Evolutionary conservation across 1,140 invertebrate species (phyloP).

Genomic region (Conopomorpha cramerella): DNA sequence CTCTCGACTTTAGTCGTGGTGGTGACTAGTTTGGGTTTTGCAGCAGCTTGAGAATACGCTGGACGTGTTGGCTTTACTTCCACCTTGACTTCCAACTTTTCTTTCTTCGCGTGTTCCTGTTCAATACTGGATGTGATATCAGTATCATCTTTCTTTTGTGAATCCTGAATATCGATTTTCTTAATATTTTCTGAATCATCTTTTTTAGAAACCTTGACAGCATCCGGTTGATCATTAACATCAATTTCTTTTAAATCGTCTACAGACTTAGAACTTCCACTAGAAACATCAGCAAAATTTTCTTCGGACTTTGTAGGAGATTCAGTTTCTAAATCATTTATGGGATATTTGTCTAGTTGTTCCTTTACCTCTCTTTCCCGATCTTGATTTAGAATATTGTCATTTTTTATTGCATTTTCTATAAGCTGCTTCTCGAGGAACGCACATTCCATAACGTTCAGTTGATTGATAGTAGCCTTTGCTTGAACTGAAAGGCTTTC

Average conservation of each 20-base stretch:
- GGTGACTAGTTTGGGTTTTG: conserved; percentile 49
- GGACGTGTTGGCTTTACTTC: conserved; percentile 23
- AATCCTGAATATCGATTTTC: no score
- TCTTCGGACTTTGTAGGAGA: conserved; percentile 44
- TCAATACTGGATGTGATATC: no score
- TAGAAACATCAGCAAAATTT: conserved; percentile 42
- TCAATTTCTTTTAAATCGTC: no score
- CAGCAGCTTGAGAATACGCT: conserved; percentile 56
- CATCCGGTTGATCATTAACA: no score
- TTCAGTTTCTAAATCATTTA: conserved; percentile 14
- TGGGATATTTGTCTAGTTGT: conserved; percentile 10
- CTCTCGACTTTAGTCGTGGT: conserved; percentile 24
- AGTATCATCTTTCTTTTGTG: no score
- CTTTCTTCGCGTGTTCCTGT: no score
- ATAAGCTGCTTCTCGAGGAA: conserved; percentile 33
- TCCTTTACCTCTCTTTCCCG: conserved; percentile 14
- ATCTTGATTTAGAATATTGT: conserved; percentile 35
- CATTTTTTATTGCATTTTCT: conserved; percentile 29
- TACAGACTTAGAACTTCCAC: conserved; percentile 26
- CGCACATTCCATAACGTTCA: conserved; percentile 48
- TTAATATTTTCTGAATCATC: no score
- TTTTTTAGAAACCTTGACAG: no score
- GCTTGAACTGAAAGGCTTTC: conserved; percentile 21
- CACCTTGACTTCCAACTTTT: no score
- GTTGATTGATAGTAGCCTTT: conserved; percentile 29